These are phyloP conservation scores for Cydia fagiglandana DNA, from an alignment of 1,140 invertebrate species.

Conservation along the genomic window DNA sequence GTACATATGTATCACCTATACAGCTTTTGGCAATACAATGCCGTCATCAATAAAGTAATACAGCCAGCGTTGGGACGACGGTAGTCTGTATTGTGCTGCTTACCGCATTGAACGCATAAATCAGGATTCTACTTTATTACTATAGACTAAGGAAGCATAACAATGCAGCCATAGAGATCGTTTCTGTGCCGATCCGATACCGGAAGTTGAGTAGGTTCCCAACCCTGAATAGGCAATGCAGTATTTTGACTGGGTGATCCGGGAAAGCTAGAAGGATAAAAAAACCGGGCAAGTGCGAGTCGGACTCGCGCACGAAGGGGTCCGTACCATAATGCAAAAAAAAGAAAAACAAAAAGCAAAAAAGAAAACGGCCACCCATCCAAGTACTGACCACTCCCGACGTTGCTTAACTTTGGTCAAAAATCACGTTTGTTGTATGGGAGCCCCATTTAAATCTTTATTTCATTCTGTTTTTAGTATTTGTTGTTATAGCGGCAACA, in stretches of 20 bases:
- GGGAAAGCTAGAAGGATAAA: no score
- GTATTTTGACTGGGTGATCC: neutral
- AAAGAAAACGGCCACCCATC: no score
- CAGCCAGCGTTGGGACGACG: neutral
- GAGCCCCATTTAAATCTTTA: no score
- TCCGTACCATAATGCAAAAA: no score
- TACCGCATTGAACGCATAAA: conserved; percentile 3
- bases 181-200: neutral
- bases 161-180: conserved; percentile 2
- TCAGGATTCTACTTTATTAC: conserved; percentile 7
- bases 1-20: neutral
- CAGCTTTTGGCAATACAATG: neutral
- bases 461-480: no score
- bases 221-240: conserved; percentile 1
- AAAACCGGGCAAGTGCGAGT: no score
- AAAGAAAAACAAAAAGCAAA: no score
- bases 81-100: neutral
- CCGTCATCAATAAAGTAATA: neutral
- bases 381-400: no score
- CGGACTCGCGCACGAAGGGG: no score
- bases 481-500: no score
- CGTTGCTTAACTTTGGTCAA: no score
- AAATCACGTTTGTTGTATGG: no score
- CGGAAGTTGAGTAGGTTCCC: neutral
- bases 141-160: conserved; percentile 3